phyloP scores from a whole-genome alignment of 2,797 vertebrate species.

The Typhlichthys eigenmanni region DNA sequence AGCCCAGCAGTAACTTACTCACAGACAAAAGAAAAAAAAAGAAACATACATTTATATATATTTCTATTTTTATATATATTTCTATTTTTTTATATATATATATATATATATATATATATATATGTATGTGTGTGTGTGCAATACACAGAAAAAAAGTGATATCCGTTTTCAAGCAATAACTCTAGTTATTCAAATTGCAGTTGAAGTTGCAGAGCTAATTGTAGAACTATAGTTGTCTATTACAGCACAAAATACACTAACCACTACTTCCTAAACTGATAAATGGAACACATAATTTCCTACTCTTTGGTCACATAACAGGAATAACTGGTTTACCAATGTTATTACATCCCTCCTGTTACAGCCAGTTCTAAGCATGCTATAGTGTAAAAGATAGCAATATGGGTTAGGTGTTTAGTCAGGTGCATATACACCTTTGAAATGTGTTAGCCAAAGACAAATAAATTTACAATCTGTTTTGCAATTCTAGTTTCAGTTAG shows the following conservation, averaged over 20 bases:
- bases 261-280: slow-evolving; percentile 1
- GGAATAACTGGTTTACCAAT: slow-evolving; percentile 39
- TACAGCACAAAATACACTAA: slow-evolving; percentile 6
- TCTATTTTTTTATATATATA: too few species aligned
- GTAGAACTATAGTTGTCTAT: neutral
- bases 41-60: too few species aligned
- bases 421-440: neutral
- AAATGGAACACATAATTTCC: neutral
- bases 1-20: too few species aligned
- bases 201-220: too few species aligned
- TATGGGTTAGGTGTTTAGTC: neutral
- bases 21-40: too few species aligned
- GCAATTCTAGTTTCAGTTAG: too few species aligned
- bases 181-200: too few species aligned
- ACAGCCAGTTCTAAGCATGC: slow-evolving; percentile 6
- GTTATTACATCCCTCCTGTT: slow-evolving; percentile 5
- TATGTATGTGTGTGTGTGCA: too few species aligned
- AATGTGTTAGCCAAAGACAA: neutral
- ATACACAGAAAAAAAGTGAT: too few species aligned
- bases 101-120: too few species aligned
- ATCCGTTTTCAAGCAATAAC: too few species aligned
- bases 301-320: slow-evolving; percentile 3
- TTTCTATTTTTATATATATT: too few species aligned
- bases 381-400: neutral
- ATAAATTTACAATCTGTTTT: neutral